Conservation (phyloP, 2,888 invertebrate genomes). For the Cephus pulcher region DNA sequence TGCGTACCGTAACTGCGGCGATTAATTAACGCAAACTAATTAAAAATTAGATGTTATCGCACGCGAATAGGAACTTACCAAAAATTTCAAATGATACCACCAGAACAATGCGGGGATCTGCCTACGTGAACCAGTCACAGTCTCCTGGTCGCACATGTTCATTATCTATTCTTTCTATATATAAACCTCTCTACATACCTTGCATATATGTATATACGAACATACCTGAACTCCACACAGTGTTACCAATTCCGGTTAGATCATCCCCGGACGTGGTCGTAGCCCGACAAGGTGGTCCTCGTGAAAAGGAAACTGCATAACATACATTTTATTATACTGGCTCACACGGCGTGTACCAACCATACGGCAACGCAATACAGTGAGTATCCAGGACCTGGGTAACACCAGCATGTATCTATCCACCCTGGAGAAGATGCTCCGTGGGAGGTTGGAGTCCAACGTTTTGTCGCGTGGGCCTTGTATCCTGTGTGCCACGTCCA, state of each 20-base stretch:
- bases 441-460: slow-evolving; percentile 48
- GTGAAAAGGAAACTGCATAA: slow-evolving; percentile 49
- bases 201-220: neutral
- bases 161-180: neutral
- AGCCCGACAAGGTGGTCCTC: slow-evolving; percentile 46
- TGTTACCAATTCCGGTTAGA: slow-evolving; percentile 31
- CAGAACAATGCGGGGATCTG: neutral
- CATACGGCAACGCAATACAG: neutral
- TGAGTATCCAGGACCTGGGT: neutral
- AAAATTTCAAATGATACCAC: neutral
- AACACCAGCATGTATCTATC: neutral
- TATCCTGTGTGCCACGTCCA: slow-evolving; percentile 41
- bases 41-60: neutral
- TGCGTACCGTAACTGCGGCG: neutral
- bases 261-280: slow-evolving; percentile 31
- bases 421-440: slow-evolving; percentile 32
- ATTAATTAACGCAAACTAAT: neutral
- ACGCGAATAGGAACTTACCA: neutral
- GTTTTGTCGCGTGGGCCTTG: slow-evolving; percentile 23
- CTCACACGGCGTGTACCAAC: neutral
- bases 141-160: neutral
- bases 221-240: slow-evolving; percentile 13
- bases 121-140: neutral
- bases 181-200: neutral
- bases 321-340: slow-evolving; percentile 45